phyloP scores from a whole-genome alignment of 2,797 vertebrate genomes.

The Fringilla coelebs region DNA sequence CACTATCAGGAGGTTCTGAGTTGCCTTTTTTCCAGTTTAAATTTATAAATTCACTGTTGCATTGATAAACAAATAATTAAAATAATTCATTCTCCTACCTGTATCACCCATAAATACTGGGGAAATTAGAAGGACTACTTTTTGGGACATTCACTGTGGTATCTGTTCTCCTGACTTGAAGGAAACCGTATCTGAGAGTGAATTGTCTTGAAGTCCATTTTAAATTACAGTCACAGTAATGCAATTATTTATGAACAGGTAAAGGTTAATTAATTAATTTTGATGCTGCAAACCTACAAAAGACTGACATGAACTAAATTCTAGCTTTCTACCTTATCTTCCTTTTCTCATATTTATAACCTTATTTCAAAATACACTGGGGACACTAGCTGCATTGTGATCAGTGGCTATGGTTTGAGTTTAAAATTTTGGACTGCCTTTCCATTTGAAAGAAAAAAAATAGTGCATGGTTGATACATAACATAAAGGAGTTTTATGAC shows the following conservation, averaged over 20 bases:
- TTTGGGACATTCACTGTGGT: background rate
- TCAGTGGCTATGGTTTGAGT: background rate
- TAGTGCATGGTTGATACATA: background rate
- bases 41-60: background rate
- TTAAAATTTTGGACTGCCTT: background rate
- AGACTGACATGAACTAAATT: background rate
- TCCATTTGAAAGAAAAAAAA: background rate
- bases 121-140: background rate
- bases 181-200: background rate
- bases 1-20: background rate
- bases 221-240: background rate
- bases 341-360: background rate
- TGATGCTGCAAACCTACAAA: background rate
- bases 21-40: background rate
- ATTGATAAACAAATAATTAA: background rate
- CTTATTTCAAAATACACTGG: background rate
- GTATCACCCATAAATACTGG: background rate
- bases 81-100: background rate
- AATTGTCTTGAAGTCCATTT: background rate
- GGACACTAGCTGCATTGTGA: background rate
- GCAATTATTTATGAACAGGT: background rate
- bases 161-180: background rate
- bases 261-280: background rate
- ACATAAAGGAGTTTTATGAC: background rate
- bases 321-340: background rate